Percentiles rank a stretch among this genome's conserved stretches.
Evolutionary conservation across 2,888 invertebrate genomes (phyloP).

Genomic region (Charanyca ferruginea): DNA sequence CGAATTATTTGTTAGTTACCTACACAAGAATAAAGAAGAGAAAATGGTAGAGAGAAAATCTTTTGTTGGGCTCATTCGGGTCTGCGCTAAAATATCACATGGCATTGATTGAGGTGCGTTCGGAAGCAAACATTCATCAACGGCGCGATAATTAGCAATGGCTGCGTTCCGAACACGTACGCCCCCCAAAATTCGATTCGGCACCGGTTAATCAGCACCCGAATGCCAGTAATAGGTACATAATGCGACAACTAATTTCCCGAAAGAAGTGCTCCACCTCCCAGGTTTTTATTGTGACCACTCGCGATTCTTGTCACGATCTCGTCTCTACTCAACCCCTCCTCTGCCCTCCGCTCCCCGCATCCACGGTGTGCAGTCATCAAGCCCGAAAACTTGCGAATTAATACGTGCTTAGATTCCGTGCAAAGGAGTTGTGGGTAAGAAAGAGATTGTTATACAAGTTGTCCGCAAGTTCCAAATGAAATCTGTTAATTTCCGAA

Average conservation of each 20-base stretch:
- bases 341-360: slow-evolving; percentile 49
- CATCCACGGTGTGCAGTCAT: slow-evolving; percentile 78
- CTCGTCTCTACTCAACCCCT: slow-evolving; percentile 49
- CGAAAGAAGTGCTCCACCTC: slow-evolving; percentile 79
- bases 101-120: slow-evolving; percentile 66
- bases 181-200: slow-evolving; percentile 66
- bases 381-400: slow-evolving; percentile 86
- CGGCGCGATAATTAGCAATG: slow-evolving; percentile 65
- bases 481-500: slow-evolving; percentile 71
- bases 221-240: slow-evolving; percentile 79
- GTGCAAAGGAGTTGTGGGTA: slow-evolving; percentile 61
- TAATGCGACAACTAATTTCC: slow-evolving; percentile 90
- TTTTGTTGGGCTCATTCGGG: slow-evolving; percentile 13
- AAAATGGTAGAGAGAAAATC: slow-evolving; percentile 10
- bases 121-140: slow-evolving; percentile 68
- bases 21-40: background rate
- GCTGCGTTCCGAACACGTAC: slow-evolving; percentile 67
- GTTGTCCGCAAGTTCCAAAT: slow-evolving; percentile 60
- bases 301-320: slow-evolving; percentile 84
- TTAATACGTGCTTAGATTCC: slow-evolving; percentile 87
- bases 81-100: slow-evolving; percentile 44
- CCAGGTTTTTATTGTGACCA: slow-evolving; percentile 81
- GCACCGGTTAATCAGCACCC: slow-evolving; percentile 75
- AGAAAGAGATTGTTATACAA: slow-evolving; percentile 65
- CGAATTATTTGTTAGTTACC: background rate